Evolutionary conservation across 2,113 vertebrate genomes (phyloP).

Genomic region (Mobula birostris): DNA sequence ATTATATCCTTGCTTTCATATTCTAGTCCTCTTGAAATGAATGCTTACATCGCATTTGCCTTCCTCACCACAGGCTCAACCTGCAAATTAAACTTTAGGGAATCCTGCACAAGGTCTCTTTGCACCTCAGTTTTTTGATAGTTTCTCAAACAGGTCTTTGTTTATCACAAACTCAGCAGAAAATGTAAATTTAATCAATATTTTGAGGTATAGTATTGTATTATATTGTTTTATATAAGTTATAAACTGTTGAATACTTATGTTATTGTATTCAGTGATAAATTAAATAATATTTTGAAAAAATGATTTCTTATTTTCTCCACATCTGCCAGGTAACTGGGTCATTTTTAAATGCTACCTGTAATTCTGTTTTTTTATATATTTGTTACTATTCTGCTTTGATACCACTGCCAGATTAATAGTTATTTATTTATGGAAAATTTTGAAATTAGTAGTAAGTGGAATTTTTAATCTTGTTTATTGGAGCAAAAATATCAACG

Average conservation of each 20-base stretch:
- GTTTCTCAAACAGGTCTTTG: background rate
- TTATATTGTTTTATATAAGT: background rate
- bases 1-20: too few relatives aligned
- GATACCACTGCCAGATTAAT: background rate
- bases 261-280: background rate
- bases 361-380: background rate
- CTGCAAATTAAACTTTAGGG: too few relatives aligned
- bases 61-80: too few relatives aligned
- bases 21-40: too few relatives aligned
- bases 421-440: background rate
- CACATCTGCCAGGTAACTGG: background rate
- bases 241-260: background rate
- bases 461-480: background rate
- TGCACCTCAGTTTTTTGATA: background rate
- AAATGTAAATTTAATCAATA: background rate
- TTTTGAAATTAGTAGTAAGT: background rate
- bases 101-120: too few relatives aligned
- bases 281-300: slow-evolving; percentile 1
- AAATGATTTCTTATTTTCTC: background rate
- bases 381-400: background rate
- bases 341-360: background rate
- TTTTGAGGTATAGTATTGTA: background rate
- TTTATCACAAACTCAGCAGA: slow-evolving; percentile 12
- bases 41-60: too few relatives aligned
- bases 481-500: background rate